Percentiles rank a stretch among this genome's conserved stretches.
These are phyloP conservation scores for Phyto melanocephala DNA, from an alignment of 2,888 invertebrate genomes.

Conservation along the genomic window DNA sequence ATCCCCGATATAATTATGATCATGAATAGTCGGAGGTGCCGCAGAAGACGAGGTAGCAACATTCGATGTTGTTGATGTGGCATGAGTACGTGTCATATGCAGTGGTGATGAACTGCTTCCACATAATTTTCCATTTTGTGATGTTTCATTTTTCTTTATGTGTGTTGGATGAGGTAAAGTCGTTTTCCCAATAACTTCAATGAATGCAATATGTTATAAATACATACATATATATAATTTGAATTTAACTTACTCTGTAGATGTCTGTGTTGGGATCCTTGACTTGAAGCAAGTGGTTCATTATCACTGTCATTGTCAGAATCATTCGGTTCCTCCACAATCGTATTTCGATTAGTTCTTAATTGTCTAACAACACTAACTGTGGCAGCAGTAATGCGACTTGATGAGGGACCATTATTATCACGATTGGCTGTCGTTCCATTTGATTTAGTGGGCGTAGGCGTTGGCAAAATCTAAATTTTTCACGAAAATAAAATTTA, in stretches of 20 bases:
- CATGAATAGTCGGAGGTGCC: conserved; percentile 70
- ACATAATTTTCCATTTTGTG: no score
- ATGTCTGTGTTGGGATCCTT: conserved; percentile 65
- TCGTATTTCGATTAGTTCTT: conserved; percentile 77
- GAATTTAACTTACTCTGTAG: conserved; percentile 68
- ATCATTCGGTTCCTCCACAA: conserved; percentile 70
- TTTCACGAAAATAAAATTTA: background rate
- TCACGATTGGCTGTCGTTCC: conserved; percentile 61
- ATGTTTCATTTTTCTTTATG: conserved; percentile 68
- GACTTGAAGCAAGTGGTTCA: conserved; percentile 75
- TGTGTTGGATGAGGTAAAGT: conserved; percentile 71
- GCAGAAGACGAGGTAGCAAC: conserved; percentile 65
- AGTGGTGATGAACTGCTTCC: conserved; percentile 62
- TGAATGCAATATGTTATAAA: background rate
- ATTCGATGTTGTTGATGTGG: conserved; percentile 71
- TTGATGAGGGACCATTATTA: conserved; percentile 70
- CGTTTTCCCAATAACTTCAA: conserved; percentile 51
- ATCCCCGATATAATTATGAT: conserved; percentile 77
- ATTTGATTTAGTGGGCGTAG: conserved; percentile 73
- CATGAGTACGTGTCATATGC: conserved; percentile 77
- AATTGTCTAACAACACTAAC: conserved; percentile 70
- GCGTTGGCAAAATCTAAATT: conserved; percentile 72
- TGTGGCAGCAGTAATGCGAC: conserved; percentile 65
- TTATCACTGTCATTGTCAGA: conserved; percentile 75
- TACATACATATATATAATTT: no score